phyloP scores from a whole-genome alignment of 2,797 vertebrate species.

The Tiaroga cobitis region DNA sequence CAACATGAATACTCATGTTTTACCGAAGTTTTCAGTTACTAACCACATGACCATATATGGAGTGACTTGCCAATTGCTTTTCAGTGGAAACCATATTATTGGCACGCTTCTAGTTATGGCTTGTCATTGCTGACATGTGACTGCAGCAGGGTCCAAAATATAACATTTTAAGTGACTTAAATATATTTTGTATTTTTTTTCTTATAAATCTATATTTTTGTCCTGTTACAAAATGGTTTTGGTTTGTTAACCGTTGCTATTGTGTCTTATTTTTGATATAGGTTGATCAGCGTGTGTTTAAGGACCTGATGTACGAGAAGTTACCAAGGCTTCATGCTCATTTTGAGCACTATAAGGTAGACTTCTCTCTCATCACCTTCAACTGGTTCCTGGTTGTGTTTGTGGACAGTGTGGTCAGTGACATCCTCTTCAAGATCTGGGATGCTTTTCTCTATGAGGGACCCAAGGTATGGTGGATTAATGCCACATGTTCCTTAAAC shows the following conservation, averaged over 20 bases:
- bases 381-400: slow-evolving; percentile 99
- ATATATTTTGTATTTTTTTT: neutral
- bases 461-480: slow-evolving; percentile 84
- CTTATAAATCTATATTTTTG: neutral
- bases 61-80: neutral
- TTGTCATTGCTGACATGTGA: neutral
- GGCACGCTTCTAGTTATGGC: neutral
- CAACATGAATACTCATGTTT: neutral
- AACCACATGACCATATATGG: neutral
- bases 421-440: slow-evolving; percentile 98
- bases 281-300: slow-evolving; percentile 98
- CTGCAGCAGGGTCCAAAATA: neutral
- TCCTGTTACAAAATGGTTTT: neutral
- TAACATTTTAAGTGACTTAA: neutral
- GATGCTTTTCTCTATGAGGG: slow-evolving; percentile 97
- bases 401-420: slow-evolving; percentile 96
- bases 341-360: slow-evolving; percentile 93
- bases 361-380: slow-evolving; percentile 98
- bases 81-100: slow-evolving; percentile 8
- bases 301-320: slow-evolving; percentile 95
- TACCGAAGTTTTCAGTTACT: neutral
- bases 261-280: slow-evolving; percentile 60
- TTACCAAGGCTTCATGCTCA: slow-evolving; percentile 90
- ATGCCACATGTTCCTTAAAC: neutral
- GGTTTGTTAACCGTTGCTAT: neutral